Evolutionary conservation across 2,797 vertebrate species (phyloP).

Genomic region (Coregonus suidteri): DNA sequence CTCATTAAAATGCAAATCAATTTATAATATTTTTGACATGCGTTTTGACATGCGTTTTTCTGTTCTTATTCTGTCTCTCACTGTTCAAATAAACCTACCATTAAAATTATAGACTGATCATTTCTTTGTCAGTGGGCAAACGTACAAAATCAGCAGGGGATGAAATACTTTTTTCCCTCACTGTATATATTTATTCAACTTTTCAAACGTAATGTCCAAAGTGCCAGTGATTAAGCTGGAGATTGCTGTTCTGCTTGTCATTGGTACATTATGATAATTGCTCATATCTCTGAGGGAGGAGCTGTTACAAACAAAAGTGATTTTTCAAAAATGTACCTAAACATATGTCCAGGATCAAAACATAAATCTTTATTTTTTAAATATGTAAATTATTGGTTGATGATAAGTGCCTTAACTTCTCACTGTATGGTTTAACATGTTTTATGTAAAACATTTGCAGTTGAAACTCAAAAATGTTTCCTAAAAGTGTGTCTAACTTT

Average conservation of each 20-base stretch:
- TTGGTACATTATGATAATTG: not conserved
- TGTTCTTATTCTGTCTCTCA: too few species aligned
- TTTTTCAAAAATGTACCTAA: not conserved
- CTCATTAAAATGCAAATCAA: too few species aligned
- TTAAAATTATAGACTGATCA: too few species aligned
- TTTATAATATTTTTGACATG: too few species aligned
- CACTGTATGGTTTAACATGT: not conserved
- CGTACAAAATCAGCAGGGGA: too few species aligned
- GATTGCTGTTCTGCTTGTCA: not conserved
- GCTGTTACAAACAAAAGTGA: not conserved
- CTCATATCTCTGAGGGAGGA: not conserved
- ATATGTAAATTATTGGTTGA: slow-evolving; percentile 16
- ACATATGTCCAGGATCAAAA: not conserved
- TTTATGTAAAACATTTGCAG: not conserved
- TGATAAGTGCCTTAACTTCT: slow-evolving; percentile 33
- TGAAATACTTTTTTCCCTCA: too few species aligned
- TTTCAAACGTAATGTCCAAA: too few species aligned
- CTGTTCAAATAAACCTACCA: too few species aligned
- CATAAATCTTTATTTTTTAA: not conserved
- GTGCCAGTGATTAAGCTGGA: not conserved
- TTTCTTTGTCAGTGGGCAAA: too few species aligned
- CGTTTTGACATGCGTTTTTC: too few species aligned
- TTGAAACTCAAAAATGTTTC: not conserved
- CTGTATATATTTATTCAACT: slow-evolving; percentile 1
- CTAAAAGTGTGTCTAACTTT: not conserved